These are phyloP conservation scores for Pogoniulus pusillus DNA, from an alignment of 2,797 vertebrate genomes.

Conservation along the genomic window DNA sequence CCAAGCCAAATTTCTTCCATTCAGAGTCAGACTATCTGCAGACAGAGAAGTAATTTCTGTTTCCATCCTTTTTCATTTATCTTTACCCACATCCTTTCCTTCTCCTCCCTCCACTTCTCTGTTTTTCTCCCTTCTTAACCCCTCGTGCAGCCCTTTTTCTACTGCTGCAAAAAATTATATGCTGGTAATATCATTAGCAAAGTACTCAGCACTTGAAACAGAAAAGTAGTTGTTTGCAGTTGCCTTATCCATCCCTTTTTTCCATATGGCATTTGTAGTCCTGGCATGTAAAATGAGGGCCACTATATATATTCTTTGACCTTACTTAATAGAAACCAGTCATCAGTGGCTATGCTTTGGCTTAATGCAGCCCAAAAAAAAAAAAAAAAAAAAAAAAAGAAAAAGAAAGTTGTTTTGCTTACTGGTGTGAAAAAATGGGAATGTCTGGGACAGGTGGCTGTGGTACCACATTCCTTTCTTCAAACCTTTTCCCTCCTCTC, in stretches of 20 bases:
- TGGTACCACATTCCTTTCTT: background rate
- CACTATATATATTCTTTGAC: background rate
- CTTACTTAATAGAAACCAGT: background rate
- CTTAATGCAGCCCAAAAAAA: background rate
- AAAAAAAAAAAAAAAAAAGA: background rate
- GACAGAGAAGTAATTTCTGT: background rate
- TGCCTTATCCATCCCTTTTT: background rate
- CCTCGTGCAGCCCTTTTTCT: background rate
- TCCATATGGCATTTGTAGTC: background rate
- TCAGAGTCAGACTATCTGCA: background rate
- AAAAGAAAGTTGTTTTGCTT: background rate
- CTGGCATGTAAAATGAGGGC: background rate
- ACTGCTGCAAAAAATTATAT: background rate
- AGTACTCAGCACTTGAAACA: background rate
- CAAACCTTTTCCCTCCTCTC: background rate
- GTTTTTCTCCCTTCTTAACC: fast-evolving
- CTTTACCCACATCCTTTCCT: background rate
- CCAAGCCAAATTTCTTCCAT: background rate
- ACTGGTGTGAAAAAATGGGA: background rate
- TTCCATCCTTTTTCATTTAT: background rate
- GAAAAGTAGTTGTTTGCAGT: background rate
- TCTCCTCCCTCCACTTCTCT: fast-evolving
- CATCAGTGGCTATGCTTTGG: background rate
- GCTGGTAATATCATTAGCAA: background rate
- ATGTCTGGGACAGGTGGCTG: background rate